phyloP scores from a whole-genome alignment of 2,888 invertebrate genomes.

The Drosophila longiperda region DNA sequence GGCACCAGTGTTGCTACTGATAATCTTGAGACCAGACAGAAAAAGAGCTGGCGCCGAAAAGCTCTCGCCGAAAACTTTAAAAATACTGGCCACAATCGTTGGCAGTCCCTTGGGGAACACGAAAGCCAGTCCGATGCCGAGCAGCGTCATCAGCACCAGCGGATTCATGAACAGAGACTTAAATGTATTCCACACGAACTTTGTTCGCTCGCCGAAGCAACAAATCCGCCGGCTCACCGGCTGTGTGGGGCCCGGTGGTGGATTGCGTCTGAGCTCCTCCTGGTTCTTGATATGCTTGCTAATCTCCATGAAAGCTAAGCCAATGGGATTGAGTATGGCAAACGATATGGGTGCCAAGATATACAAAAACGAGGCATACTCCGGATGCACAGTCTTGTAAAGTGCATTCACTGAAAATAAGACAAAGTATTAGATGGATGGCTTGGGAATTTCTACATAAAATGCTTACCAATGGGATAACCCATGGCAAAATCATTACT shows the following conservation, averaged over 20 bases:
- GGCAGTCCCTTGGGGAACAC: conserved; percentile 92
- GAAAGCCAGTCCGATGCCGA: conserved; percentile 94
- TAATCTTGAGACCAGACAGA: conserved; percentile 95
- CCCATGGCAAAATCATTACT: conserved; percentile 99
- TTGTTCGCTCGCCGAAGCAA: conserved; percentile 75
- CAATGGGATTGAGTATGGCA: conserved; percentile 95
- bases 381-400: conserved; percentile 93
- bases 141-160: conserved; percentile 95
- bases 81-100: conserved; percentile 89
- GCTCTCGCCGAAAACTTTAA: conserved; percentile 93
- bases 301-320: conserved; percentile 95
- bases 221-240: conserved; percentile 69
- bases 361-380: conserved; percentile 95
- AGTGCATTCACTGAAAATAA: conserved; percentile 90
- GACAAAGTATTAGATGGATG: conserved; percentile 40
- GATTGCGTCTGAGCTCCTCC: conserved; percentile 69
- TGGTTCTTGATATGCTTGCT: conserved; percentile 85
- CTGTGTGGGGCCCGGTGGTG: conserved; percentile 77
- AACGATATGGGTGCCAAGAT: conserved; percentile 97
- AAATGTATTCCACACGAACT: conserved; percentile 85
- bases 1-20: conserved; percentile 92
- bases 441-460: not conserved
- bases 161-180: conserved; percentile 94
- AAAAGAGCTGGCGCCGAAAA: conserved; percentile 97
- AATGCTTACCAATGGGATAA: conserved; percentile 91